Evolutionary conservation across 2,113 vertebrate genomes (phyloP), one percentile per base, ranked within the genome.

Genomic region (Zosterops hypoxanthus): DNA sequence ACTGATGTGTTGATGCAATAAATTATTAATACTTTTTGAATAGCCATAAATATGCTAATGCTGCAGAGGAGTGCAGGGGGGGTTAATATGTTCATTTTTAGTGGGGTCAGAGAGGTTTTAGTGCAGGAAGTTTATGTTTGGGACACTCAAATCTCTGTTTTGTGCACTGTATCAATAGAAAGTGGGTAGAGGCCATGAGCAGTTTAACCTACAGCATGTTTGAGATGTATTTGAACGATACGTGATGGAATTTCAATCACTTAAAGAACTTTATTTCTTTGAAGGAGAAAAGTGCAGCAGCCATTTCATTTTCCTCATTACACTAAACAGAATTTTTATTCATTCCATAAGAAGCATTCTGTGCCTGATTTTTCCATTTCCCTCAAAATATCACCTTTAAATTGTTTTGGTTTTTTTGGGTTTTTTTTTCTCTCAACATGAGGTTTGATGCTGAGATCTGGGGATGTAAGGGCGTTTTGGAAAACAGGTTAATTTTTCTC

Each of bases 151-250:
- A 1, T 33, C 28, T 33, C 13, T 53, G 15, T 26, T 68, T 52
- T 33, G 23, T 76, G 63, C 24, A 1, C 33, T 55, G 36, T 22
- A 5, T 26, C 36, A 24, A 4, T 49, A 10, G 7, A 11, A 25
- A 29, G 26, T 3, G 2, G 0, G 0, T 2, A n/a, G 64, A 84
- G 50, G 36, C 59, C 59, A 11, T 0, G 5, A 20, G 15, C 26
- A 47, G 25, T 73, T 84, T 81, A 77, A 81, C 36, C 56, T 46
- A 5, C 8, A 28, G 19, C 21, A 6, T 5, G 10, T 6, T 2
- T 4, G 44, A 82, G 49, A 34, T 47, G 22, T 10, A 13, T 61
- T 34, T 53, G 61, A 78, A 33, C 14, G 44, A 28, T 6, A 6
- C n/a, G 20, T n/a, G 28, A 21, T 34, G 60, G n/a, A 4, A 88